Base-by-base conservation (phyloP, 2,113 vertebrate species). In the Riparia riparia region DNA sequence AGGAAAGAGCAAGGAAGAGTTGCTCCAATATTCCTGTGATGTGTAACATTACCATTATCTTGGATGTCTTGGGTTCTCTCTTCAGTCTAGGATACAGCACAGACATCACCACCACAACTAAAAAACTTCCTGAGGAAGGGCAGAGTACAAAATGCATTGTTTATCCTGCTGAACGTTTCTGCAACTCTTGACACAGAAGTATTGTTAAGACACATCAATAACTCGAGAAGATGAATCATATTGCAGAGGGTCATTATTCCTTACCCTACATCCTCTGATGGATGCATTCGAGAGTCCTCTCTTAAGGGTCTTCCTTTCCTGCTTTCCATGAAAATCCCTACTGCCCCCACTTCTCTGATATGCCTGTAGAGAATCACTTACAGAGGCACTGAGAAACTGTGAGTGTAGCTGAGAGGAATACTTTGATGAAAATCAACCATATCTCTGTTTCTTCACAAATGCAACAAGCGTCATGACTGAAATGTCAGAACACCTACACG, bases 401-500 rank as follows among this genome's bases (percentile, higher is more conserved):
- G 61, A 90, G 41, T 45, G 86, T 42, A 63, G 57, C 79, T 76
- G 37, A 82, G 69, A 82, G 61, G 41, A 82, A n/a, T 45, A 45
- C 19, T 77, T 24, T 86, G 72, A 78, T 63, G 57, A 65, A 92
- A 89, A 71, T 63, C 58, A 92, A n/a, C 51, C 19, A n/a, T 39
- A 39, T 60, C 28, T 89, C 47, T 86, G 39, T 86, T 60, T 64
- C 68, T 82, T 74, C 66, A 54, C n/a, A 93, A 93, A 95, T 64
- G 54, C 60, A 86, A 63, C 45, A 72, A 77, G 72, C 31, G 0
- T 73, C 86, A 81, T 21, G 64, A 81, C 39, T 83, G 76, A 92
- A 93, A 95, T 89, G 83, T 95, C 93, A 84, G 69, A 86, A 91
- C 93, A 94, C 93, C 91, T 89, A 90, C 89, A 26, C 31, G 18